phyloP scores from a whole-genome alignment of 2,888 invertebrate genomes.

The Tigriopus californicus region DNA sequence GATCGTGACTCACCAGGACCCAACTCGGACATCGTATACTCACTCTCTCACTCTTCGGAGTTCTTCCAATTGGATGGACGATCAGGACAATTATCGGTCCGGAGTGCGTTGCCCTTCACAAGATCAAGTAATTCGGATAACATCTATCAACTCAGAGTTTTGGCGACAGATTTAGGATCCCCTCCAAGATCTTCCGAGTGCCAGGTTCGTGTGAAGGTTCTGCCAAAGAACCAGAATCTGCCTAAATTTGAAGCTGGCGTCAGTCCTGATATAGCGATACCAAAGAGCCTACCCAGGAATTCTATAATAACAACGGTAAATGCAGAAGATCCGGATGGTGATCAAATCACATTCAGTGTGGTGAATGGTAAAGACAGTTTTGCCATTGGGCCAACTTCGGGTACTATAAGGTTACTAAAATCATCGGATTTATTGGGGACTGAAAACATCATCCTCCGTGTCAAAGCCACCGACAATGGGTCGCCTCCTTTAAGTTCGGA shows the following conservation, averaged over 20 bases:
- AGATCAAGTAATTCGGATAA: conserved; percentile 27
- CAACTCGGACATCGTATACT: conserved; percentile 75
- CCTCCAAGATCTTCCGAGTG: conserved; percentile 82
- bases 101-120: conserved; percentile 37
- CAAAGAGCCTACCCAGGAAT: conserved; percentile 32
- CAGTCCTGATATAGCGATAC: conserved; percentile 54
- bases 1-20: conserved; percentile 81
- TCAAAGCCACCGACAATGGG: conserved; percentile 66
- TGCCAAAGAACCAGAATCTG: conserved; percentile 78
- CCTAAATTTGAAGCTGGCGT: conserved; percentile 52
- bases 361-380: conserved; percentile 28
- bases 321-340: conserved; percentile 24
- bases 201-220: conserved; percentile 62
- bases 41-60: conserved; percentile 69
- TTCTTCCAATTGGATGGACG: conserved; percentile 77
- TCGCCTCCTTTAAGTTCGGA: conserved; percentile 66
- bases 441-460: conserved; percentile 43
- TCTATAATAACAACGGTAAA: conserved; percentile 21
- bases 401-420: conserved; percentile 36
- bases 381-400: conserved; percentile 22
- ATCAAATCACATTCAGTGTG: conserved; percentile 26
- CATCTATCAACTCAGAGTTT: conserved; percentile 62
- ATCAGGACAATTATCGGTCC: conserved; percentile 67
- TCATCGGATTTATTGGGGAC: conserved; percentile 42
- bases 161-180: conserved; percentile 84